Base-by-base conservation (phyloP, 2,113 vertebrate genomes). In the Bombycilla garrulus region DNA sequence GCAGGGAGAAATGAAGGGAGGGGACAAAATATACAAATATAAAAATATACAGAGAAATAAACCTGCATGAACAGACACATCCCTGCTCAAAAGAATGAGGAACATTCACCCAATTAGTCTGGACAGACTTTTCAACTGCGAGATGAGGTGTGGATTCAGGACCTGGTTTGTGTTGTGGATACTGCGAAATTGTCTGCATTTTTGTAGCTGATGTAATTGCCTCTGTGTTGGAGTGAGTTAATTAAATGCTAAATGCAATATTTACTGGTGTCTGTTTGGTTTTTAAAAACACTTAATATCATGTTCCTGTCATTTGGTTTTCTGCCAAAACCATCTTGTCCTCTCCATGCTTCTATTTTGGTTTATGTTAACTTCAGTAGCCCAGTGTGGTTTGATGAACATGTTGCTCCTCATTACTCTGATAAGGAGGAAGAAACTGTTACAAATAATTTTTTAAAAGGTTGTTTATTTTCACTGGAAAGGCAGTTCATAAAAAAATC, bases 311-410 rank as follows among this genome's bases (percentile, higher is more conserved):
- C 56, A 18, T 24, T 53, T 92, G 76, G 76, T 90, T 95, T 90
- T 61, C 69, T 96, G 88, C 82, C 86, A 78, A 74, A 90, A 33
- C 16, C 70, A 9, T 60, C 40, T 66, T 83, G 60, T 71, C 51
- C 77, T 90, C 56, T 56, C 76, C 64, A 24, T 56, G 40, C 17
- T 73, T 86, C 45, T 86, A 3, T 69, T 86, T 92, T 91, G 28
- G 14, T 78, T 91, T 36, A 84, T 67, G 42, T 76, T 89, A 70
- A 86, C 65, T 93, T 91, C 56, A 83, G 97, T 90, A 98, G 98
- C 53, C 97, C 98, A 4, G 97, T 97, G 94, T 98, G 98, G 98
- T 98, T 98, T 96, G 98, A 98, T 88, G 96, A 98, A 25, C 97
- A 98, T 77, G 98, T 98, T 91, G 97, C 98, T 96, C 97, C 98